Evolutionary conservation across 2,797 vertebrate species (phyloP).

Genomic region (Lates japonicus): DNA sequence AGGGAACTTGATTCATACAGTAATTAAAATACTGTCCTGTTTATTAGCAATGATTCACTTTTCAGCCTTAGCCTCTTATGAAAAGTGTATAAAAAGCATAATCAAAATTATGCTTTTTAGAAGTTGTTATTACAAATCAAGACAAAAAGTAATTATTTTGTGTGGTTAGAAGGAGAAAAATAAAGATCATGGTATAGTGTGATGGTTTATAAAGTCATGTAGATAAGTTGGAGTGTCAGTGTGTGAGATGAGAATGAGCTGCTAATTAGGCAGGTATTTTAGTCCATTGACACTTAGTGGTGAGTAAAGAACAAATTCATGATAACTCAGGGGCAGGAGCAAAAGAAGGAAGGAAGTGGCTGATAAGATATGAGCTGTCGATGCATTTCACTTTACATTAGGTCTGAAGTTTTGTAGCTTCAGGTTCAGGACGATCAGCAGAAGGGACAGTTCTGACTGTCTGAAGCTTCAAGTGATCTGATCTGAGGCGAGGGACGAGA

Average conservation of each 20-base stretch:
- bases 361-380: not conserved
- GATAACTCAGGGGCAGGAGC: not conserved
- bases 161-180: not conserved
- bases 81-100: not conserved
- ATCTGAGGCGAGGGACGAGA: constrained; percentile 23
- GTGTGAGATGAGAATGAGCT: not conserved
- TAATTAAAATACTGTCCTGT: not conserved
- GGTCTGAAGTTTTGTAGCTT: not conserved
- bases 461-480: constrained; percentile 29
- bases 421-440: not conserved
- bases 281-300: constrained; percentile 2
- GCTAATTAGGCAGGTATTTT: not conserved
- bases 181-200: not conserved
- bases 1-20: not conserved
- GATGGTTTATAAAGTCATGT: not conserved
- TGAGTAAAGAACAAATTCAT: not conserved
- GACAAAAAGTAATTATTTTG: not conserved
- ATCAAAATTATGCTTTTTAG: too few species aligned
- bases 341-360: not conserved
- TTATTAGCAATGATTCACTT: not conserved
- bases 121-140: not conserved
- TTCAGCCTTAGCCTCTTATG: not conserved
- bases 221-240: not conserved
- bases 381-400: not conserved
- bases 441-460: constrained; percentile 19